Evolutionary conservation across 1,140 invertebrate species (phyloP).

Genomic region (Capitella teleta): DNA sequence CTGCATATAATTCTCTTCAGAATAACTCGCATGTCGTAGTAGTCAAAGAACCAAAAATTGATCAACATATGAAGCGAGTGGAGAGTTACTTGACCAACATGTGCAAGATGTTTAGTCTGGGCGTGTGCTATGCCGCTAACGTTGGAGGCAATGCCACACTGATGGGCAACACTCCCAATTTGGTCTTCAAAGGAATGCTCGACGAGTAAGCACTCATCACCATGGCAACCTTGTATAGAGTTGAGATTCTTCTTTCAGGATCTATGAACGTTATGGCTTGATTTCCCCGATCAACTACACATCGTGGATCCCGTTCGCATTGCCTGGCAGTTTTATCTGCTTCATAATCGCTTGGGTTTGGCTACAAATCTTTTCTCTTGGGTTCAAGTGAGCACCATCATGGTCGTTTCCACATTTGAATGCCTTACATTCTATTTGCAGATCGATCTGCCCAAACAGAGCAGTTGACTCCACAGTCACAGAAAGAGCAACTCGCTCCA

Average conservation of each 20-base stretch:
- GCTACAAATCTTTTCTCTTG: constrained; percentile 10
- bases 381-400: not conserved
- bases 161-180: constrained; percentile 78
- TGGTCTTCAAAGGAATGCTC: constrained; percentile 67
- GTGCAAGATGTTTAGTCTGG: too few species aligned
- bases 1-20: too few species aligned
- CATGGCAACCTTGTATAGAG: not conserved
- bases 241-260: constrained; percentile 4
- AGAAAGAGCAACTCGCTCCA: too few species aligned
- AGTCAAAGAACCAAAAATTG: too few species aligned
- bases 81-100: too few species aligned
- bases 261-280: constrained; percentile 6
- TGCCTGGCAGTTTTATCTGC: constrained; percentile 9
- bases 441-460: too few species aligned
- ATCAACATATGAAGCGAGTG: too few species aligned
- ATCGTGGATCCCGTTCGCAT: constrained; percentile 13
- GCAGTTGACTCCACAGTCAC: too few species aligned
- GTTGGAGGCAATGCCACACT: constrained; percentile 74
- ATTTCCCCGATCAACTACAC: constrained; percentile 7
- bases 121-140: constrained; percentile 67
- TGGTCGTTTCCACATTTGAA: too few species aligned
- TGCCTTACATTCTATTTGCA: too few species aligned
- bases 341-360: constrained; percentile 12
- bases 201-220: constrained; percentile 48
- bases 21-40: too few species aligned